Evolutionary conservation across 2,797 vertebrate species (phyloP).

Genomic region (Threskiornis aethiopicus): DNA sequence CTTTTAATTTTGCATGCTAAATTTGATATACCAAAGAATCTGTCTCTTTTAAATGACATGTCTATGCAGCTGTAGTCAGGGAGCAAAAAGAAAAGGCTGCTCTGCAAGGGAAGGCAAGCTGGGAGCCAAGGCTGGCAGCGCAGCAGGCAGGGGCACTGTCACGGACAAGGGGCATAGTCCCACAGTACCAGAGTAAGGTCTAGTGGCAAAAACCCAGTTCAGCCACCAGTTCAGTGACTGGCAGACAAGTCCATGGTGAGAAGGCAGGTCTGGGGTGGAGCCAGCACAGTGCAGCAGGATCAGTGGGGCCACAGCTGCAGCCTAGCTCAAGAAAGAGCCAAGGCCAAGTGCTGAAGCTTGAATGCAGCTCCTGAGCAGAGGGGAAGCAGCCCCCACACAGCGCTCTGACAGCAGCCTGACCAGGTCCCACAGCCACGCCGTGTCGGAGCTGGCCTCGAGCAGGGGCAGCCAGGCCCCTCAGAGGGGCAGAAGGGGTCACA

Average conservation of each 20-base stretch:
- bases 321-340: background rate
- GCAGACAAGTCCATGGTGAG: background rate
- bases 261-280: background rate
- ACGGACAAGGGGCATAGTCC: background rate
- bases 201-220: background rate
- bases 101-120: background rate
- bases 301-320: background rate
- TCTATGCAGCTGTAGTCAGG: background rate
- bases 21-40: background rate
- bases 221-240: background rate
- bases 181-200: background rate
- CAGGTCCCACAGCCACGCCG: background rate
- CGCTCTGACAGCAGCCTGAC: background rate
- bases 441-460: background rate
- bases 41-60: background rate
- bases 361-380: background rate
- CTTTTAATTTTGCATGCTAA: background rate
- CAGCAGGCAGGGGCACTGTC: background rate
- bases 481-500: background rate
- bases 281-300: background rate
- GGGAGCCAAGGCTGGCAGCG: background rate
- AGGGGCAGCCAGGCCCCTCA: background rate
- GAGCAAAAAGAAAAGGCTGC: background rate
- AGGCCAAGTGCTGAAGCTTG: background rate
- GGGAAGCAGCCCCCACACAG: background rate